Evolutionary conservation across 2,113 vertebrate genomes (phyloP).

Genomic region (Tetraodon nigroviridis): DNA sequence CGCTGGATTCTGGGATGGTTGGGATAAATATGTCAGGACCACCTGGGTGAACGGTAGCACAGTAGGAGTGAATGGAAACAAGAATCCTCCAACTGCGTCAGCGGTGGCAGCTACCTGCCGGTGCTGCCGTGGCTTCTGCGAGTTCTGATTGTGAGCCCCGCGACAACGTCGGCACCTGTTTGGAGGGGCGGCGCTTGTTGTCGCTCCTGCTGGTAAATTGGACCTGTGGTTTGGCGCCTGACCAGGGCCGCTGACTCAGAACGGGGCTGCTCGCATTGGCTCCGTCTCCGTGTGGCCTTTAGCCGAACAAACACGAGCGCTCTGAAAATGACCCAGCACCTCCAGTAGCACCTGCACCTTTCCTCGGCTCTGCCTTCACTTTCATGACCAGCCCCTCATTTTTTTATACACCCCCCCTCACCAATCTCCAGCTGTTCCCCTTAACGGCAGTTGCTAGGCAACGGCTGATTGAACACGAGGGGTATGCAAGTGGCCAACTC

Average conservation of each 20-base stretch:
- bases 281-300: constrained; percentile 18
- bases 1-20: no score
- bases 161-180: constrained; percentile 34
- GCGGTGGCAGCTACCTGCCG: background rate
- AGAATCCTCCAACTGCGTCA: no score
- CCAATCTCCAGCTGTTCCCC: constrained; percentile 19
- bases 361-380: constrained; percentile 37
- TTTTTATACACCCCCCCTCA: constrained; percentile 20
- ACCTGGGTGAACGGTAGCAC: no score
- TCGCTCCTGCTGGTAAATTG: constrained; percentile 59
- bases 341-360: constrained; percentile 24
- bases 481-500: constrained; percentile 74
- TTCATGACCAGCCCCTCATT: constrained; percentile 19
- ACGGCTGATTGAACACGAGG: constrained; percentile 71
- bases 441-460: constrained; percentile 70
- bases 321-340: constrained; percentile 41
- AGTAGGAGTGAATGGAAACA: no score
- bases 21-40: no score
- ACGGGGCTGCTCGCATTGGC: constrained; percentile 29
- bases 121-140: constrained; percentile 23
- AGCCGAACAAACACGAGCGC: constrained; percentile 25
- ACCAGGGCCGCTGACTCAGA: constrained; percentile 50
- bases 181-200: constrained; percentile 53
- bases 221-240: constrained; percentile 54
- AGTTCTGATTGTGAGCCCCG: constrained; percentile 32